Conservation (phyloP, 2,888 invertebrate species). For the Spialia ferax region DNA sequence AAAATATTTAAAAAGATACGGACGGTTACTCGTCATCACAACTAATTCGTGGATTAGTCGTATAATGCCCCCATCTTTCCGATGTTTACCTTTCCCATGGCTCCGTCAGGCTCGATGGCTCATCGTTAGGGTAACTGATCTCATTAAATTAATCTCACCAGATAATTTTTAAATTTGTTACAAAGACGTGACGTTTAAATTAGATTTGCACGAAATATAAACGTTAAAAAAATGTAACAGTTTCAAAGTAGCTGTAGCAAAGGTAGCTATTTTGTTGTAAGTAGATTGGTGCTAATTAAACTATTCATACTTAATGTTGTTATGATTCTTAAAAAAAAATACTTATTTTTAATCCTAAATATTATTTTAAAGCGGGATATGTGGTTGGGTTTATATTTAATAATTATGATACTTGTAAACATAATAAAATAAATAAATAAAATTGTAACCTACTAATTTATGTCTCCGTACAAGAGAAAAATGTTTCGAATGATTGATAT, state of each 20-base stretch:
- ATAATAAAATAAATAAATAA: no score
- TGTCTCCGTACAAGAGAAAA: not conserved
- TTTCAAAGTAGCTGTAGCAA: not conserved
- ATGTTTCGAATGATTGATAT: slow-evolving; percentile 2
- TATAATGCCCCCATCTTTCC: slow-evolving; percentile 60
- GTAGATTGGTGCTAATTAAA: no score
- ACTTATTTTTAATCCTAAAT: no score
- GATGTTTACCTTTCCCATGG: slow-evolving; percentile 84
- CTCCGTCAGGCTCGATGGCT: slow-evolving; percentile 47
- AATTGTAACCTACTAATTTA: not conserved
- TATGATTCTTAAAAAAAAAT: no score
- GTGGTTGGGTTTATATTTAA: no score
- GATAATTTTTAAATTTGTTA: slow-evolving; percentile 74
- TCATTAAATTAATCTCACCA: slow-evolving; percentile 78
- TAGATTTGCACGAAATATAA: slow-evolving; percentile 60
- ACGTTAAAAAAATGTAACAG: not conserved
- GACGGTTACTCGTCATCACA: slow-evolving; percentile 55
- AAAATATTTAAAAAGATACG: not conserved
- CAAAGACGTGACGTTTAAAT: slow-evolving; percentile 57
- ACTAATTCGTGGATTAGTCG: slow-evolving; percentile 75
- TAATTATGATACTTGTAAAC: no score
- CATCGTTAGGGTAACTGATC: slow-evolving; percentile 66
- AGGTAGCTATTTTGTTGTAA: no score
- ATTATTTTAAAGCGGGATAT: no score
- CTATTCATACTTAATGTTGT: no score